phyloP scores from a whole-genome alignment of 92 coral and sea anemone genomes.

The Galaxea fascicularis region DNA sequence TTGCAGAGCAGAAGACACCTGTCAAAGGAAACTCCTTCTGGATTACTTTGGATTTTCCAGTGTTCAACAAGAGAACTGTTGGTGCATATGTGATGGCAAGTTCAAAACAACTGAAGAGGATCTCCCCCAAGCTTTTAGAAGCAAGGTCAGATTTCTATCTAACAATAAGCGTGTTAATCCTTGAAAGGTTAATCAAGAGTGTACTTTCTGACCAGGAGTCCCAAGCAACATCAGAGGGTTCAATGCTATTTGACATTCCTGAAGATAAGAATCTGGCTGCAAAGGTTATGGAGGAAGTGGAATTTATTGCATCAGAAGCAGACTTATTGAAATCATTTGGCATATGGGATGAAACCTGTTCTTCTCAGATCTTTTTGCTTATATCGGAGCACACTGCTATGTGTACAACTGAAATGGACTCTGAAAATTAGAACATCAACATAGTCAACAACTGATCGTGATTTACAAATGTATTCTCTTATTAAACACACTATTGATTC shows the following conservation, averaged over 20 bases:
- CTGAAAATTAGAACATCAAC: slow-evolving; percentile 3
- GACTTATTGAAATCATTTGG: slow-evolving; percentile 57
- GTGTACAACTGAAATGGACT: slow-evolving; percentile 17
- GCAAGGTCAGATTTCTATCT: slow-evolving; percentile 63
- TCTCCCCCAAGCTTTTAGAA: slow-evolving; percentile 21
- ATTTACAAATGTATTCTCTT: no score
- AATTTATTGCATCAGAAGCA: slow-evolving; percentile 60
- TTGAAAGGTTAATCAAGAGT: slow-evolving; percentile 49
- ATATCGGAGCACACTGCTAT: slow-evolving; percentile 39
- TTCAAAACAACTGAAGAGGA: slow-evolving; percentile 25
- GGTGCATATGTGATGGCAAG: slow-evolving; percentile 74
- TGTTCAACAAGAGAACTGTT: slow-evolving; percentile 52
- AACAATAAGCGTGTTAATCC: slow-evolving; percentile 42
- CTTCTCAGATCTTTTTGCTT: slow-evolving; percentile 62
- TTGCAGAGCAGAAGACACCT: slow-evolving; percentile 51
- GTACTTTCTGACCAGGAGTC: slow-evolving; percentile 39
- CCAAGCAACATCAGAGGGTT: slow-evolving; percentile 27
- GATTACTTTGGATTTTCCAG: slow-evolving; percentile 57
- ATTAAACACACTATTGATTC: not conserved
- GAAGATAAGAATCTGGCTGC: slow-evolving; percentile 60
- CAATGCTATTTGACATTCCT: slow-evolving; percentile 45
- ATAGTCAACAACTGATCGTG: slow-evolving; percentile 59
- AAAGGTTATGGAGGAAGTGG: slow-evolving; percentile 63
- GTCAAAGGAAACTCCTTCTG: slow-evolving; percentile 51
- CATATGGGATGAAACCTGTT: slow-evolving; percentile 63